A percentile compares a stretch with the other conserved stretches of the same genome.
These are phyloP conservation scores for Seriola aureovittata DNA, from an alignment of 2,113 vertebrate genomes.

Conservation along the genomic window DNA sequence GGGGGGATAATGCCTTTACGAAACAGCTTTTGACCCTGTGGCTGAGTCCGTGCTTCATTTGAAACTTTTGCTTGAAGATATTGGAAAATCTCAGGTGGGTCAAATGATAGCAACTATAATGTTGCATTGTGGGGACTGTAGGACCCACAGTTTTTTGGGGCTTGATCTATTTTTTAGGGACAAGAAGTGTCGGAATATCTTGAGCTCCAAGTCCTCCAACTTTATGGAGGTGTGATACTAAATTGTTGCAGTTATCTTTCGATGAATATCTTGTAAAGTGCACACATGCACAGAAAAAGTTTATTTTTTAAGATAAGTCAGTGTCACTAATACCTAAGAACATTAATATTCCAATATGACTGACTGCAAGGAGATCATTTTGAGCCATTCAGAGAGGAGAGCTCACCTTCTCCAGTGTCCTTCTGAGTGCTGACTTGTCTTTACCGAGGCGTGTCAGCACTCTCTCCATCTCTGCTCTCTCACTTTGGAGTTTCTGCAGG, in stretches of 20 bases:
- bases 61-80: background rate
- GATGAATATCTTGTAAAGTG: background rate
- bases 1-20: background rate
- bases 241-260: background rate
- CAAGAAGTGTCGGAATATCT: background rate
- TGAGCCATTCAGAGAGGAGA: background rate
- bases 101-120: too few relatives aligned
- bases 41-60: background rate
- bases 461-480: conserved; percentile 77
- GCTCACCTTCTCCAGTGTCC: conserved; percentile 83
- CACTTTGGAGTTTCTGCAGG: conserved; percentile 75
- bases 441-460: conserved; percentile 74
- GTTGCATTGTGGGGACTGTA: background rate
- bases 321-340: background rate
- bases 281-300: too few relatives aligned
- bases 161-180: background rate
- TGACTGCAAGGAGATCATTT: background rate
- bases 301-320: background rate
- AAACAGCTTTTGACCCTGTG: background rate
- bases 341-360: background rate
- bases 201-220: background rate
- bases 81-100: background rate
- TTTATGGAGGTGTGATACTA: background rate
- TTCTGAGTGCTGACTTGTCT: conserved; percentile 81
- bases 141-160: background rate